phyloP scores from a whole-genome alignment of 64 coral and sea anemone species.

The Exaiptasia diaphana region DNA sequence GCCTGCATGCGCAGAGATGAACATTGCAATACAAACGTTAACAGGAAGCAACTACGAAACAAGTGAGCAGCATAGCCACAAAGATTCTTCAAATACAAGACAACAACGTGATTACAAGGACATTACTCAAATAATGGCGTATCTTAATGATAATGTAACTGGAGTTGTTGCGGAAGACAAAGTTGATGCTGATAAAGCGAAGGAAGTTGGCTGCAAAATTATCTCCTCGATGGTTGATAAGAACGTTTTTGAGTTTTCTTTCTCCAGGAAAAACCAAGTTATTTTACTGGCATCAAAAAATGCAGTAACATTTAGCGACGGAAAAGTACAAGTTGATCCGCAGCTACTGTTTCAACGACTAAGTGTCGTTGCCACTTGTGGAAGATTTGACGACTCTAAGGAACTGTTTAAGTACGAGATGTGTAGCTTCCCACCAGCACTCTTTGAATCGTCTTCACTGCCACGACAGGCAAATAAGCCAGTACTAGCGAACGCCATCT shows the following conservation, averaged over 20 bases:
- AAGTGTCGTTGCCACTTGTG: slow-evolving; percentile 3
- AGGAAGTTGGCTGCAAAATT: too few species aligned
- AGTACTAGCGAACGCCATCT: background rate
- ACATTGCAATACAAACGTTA: background rate
- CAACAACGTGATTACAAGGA: slow-evolving; percentile 1
- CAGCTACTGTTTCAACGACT: slow-evolving; percentile 22
- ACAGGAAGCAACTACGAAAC: background rate
- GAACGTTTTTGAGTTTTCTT: background rate
- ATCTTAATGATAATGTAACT: background rate
- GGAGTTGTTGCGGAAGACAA: background rate
- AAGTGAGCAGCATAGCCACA: background rate
- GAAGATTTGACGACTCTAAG: background rate
- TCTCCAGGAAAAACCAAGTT: background rate
- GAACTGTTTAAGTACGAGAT: slow-evolving; percentile 18
- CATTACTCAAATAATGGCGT: background rate
- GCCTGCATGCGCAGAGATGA: background rate
- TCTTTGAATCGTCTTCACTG: slow-evolving; percentile 4
- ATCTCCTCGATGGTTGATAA: background rate
- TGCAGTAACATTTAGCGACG: background rate
- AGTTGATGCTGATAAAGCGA: too few species aligned
- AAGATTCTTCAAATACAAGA: slow-evolving; percentile 1
- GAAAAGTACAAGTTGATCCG: slow-evolving; percentile 4
- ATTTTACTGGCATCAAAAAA: background rate
- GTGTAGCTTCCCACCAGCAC: background rate
- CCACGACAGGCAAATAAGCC: background rate